These are phyloP conservation scores for Prosopocoilus inquinatus DNA, from an alignment of 2,888 invertebrate genomes.

Conservation along the genomic window DNA sequence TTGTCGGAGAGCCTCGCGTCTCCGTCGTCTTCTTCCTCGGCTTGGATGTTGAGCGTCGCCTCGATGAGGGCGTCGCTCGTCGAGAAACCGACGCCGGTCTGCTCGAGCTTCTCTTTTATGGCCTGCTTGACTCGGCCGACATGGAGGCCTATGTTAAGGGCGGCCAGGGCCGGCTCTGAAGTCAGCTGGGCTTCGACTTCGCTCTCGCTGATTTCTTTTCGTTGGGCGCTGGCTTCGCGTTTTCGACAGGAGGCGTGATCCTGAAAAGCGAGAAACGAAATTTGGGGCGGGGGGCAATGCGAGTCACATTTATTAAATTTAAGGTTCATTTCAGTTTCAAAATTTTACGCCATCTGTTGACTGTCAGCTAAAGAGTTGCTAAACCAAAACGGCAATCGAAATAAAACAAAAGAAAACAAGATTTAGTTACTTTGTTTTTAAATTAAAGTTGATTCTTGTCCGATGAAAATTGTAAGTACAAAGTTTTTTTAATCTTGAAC, in stretches of 20 bases:
- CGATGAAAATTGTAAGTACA: no score
- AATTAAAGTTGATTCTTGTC: no score
- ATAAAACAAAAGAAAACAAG: no score
- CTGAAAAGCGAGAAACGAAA: constrained; percentile 4
- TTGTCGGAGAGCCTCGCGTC: constrained; percentile 36
- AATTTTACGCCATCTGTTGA: no score
- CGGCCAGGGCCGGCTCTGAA: constrained; percentile 52
- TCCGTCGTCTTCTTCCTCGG: constrained; percentile 56
- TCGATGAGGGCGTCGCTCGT: constrained; percentile 71
- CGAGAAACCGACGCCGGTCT: constrained; percentile 61
- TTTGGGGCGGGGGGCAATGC: no score
- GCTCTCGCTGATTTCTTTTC: constrained; percentile 38
- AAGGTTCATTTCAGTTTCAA: no score
- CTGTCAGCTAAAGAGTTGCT: no score
- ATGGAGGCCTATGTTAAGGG: constrained; percentile 62
- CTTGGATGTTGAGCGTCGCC: constrained; percentile 68
- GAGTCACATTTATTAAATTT: no score
- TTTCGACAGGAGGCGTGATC: constrained; percentile 17
- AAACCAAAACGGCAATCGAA: no score
- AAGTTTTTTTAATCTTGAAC: no score
- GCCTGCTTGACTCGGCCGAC: constrained; percentile 59
- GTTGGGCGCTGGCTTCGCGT: constrained; percentile 24
- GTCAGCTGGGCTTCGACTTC: constrained; percentile 51
- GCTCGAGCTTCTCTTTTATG: constrained; percentile 57
- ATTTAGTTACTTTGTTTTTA: no score